phyloP scores from a whole-genome alignment of 1,140 invertebrate genomes.

The Drosophila pallidifrons region DNA sequence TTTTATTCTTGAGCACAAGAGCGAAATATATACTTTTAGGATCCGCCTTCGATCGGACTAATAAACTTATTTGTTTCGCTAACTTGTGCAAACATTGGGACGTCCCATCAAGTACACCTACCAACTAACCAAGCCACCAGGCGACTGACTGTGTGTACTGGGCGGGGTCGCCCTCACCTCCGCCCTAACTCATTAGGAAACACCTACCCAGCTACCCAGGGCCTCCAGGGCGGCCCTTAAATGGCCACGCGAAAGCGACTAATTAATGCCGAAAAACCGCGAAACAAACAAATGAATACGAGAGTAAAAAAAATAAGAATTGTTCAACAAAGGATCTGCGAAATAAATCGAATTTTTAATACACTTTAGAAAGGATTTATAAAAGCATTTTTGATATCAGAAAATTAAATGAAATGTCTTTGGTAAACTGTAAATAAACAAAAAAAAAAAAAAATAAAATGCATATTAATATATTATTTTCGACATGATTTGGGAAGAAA shows the following conservation, averaged over 20 bases:
- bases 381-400: too few relatives aligned
- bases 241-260: slow-evolving; percentile 73
- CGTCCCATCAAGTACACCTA: slow-evolving; percentile 72
- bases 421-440: too few relatives aligned
- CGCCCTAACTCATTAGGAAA: slow-evolving; percentile 75
- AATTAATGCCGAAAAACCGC: slow-evolving; percentile 74
- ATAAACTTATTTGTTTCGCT: slow-evolving; percentile 79
- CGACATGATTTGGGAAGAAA: too few relatives aligned
- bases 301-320: slow-evolving; percentile 26
- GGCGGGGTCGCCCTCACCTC: slow-evolving; percentile 61
- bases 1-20: background rate
- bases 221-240: slow-evolving; percentile 34
- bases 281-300: slow-evolving; percentile 73
- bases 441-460: too few relatives aligned
- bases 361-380: slow-evolving; percentile 24
- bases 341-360: slow-evolving; percentile 20
- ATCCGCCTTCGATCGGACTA: slow-evolving; percentile 60
- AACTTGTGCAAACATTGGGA: slow-evolving; percentile 69
- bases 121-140: slow-evolving; percentile 2
- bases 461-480: too few relatives aligned
- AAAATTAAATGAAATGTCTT: too few relatives aligned
- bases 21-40: background rate
- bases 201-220: slow-evolving; percentile 56
- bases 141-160: background rate
- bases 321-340: background rate